phyloP scores from a whole-genome alignment of 2,888 invertebrate species.

The Camponotus fellah region DNA sequence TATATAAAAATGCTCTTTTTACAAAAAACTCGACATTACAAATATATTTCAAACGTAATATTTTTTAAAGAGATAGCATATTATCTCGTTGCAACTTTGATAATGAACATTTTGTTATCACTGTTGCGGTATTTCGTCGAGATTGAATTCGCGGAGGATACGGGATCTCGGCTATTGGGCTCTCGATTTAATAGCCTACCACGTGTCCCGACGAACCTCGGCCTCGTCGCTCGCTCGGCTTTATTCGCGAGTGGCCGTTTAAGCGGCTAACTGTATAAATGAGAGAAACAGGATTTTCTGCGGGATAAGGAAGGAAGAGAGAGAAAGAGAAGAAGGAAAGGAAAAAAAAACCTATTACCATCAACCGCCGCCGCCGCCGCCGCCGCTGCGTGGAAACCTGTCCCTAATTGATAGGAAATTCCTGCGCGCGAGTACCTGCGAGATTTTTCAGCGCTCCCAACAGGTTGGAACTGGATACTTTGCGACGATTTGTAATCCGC shows the following conservation, averaged over 20 bases:
- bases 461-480: conserved; percentile 82
- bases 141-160: conserved; percentile 42
- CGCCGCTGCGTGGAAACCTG: conserved; percentile 80
- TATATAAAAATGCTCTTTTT: background rate
- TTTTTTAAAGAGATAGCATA: background rate
- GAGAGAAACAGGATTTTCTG: conserved; percentile 80
- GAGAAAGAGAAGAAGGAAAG: conserved; percentile 58
- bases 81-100: conserved; percentile 26
- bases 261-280: conserved; percentile 79
- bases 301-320: conserved; percentile 69
- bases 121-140: conserved; percentile 39
- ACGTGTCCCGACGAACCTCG: conserved; percentile 43
- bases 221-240: conserved; percentile 55
- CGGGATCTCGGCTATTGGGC: conserved; percentile 22
- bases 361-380: conserved; percentile 62
- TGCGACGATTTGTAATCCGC: conserved; percentile 81
- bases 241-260: conserved; percentile 69
- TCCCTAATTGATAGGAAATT: conserved; percentile 85
- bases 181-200: conserved; percentile 49
- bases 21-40: background rate
- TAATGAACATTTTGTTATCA: conserved; percentile 40
- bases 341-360: conserved; percentile 57
- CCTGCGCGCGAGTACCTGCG: conserved; percentile 76
- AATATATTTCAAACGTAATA: conserved; percentile 20
- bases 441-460: conserved; percentile 80